phyloP scores from a whole-genome alignment of 2,888 invertebrate species.

The Drosophila dives region DNA sequence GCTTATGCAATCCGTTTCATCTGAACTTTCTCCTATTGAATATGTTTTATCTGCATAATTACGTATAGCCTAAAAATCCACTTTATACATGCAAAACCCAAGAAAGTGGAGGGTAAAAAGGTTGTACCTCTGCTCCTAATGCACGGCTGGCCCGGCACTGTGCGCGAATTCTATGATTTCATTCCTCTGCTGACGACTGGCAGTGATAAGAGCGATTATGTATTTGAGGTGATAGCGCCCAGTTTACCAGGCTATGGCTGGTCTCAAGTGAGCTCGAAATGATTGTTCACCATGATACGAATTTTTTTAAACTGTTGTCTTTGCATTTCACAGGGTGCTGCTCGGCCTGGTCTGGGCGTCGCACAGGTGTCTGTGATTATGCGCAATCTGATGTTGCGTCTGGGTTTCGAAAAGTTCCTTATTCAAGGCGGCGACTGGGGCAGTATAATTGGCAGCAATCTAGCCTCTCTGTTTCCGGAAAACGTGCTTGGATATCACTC shows the following conservation, averaged over 20 bases:
- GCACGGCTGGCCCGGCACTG: constrained; percentile 95
- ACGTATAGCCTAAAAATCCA: constrained; percentile 87
- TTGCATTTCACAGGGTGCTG: constrained; percentile 61
- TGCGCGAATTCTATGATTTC: constrained; percentile 92
- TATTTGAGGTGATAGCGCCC: constrained; percentile 89
- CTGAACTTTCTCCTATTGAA: not conserved
- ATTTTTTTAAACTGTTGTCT: not conserved
- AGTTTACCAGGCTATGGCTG: constrained; percentile 90
- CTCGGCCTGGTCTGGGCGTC: constrained; percentile 81
- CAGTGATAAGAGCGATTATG: constrained; percentile 86
- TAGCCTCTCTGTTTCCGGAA: constrained; percentile 88
- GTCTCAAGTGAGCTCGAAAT: constrained; percentile 86
- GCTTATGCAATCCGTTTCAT: not conserved
- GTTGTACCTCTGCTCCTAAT: constrained; percentile 89
- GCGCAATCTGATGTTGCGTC: constrained; percentile 88
- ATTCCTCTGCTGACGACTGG: constrained; percentile 88
- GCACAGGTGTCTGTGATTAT: constrained; percentile 87
- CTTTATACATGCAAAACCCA: constrained; percentile 87
- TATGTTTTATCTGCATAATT: not conserved
- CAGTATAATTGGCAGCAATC: constrained; percentile 86
- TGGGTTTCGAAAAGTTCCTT: constrained; percentile 88
- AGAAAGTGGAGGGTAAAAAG: constrained; percentile 85
- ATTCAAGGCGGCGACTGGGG: constrained; percentile 95
- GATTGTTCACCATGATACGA: not conserved
- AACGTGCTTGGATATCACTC: constrained; percentile 87